These are phyloP conservation scores for Smutsia gigantea DNA, from an alignment of 2,797 vertebrate genomes.

Conservation along the genomic window DNA sequence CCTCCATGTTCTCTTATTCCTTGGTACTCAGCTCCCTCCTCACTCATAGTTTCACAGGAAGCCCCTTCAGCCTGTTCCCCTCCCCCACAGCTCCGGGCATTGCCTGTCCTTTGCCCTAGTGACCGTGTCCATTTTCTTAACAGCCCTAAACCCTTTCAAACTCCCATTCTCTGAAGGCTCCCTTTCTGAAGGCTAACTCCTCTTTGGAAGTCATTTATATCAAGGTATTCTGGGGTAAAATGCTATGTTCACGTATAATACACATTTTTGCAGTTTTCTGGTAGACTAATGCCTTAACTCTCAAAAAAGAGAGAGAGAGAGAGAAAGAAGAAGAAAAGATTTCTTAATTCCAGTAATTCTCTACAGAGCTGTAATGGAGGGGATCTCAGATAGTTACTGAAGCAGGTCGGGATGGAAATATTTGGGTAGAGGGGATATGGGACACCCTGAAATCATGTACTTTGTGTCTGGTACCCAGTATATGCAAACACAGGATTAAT, in stretches of 20 bases:
- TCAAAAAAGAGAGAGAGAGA: not conserved
- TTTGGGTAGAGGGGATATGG: not conserved
- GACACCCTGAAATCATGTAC: not conserved
- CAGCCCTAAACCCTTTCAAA: not conserved
- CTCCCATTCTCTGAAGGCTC: not conserved
- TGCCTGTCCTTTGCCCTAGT: not conserved
- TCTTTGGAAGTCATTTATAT: not conserved
- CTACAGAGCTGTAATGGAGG: not conserved
- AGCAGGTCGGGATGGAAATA: not conserved
- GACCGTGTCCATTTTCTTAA: not conserved
- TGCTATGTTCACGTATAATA: not conserved
- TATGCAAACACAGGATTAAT: not conserved
- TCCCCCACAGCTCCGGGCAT: accelerated
- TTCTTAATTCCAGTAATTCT: not conserved
- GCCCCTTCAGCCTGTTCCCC: not conserved
- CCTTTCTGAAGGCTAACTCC: not conserved
- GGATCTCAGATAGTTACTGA: not conserved
- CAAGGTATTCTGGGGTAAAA: not conserved
- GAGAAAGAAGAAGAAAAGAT: not conserved
- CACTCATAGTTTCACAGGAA: not conserved
- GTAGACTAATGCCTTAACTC: not conserved
- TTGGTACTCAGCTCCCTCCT: not conserved
- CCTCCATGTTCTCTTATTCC: not conserved
- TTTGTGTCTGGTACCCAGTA: not conserved
- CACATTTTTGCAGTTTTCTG: not conserved